Evolutionary conservation across 2,888 invertebrate species (phyloP).

Genomic region (Steinernema carpocapsae): DNA sequence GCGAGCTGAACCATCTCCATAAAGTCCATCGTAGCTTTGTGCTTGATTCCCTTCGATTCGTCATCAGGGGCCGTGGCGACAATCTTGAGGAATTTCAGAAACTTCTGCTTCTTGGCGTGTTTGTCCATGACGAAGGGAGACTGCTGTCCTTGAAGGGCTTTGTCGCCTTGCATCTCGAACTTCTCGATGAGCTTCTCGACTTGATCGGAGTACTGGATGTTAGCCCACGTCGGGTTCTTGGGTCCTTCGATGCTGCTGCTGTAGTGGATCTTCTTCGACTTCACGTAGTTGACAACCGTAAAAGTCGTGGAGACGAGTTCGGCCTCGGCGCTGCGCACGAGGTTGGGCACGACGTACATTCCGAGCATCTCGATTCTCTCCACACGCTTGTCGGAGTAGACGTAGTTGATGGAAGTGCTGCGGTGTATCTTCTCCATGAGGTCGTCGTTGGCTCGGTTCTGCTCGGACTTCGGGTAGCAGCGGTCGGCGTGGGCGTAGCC

Average conservation of each 20-base stretch:
- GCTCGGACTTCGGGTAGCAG: constrained; percentile 35
- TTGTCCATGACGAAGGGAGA: constrained; percentile 31
- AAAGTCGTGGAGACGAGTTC: constrained; percentile 3
- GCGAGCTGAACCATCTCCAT: neutral
- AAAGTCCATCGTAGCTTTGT: neutral
- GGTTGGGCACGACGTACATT: constrained; percentile 3
- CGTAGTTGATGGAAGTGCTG: constrained; percentile 32
- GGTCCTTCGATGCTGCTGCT: constrained; percentile 17
- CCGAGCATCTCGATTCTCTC: neutral
- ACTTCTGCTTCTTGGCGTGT: neutral
- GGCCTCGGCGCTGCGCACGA: neutral
- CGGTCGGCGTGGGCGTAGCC: constrained; percentile 39
- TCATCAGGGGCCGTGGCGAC: neutral
- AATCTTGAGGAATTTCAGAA: neutral
- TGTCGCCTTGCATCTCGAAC: neutral
- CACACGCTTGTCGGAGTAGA: constrained; percentile 7
- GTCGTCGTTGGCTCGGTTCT: constrained; percentile 40
- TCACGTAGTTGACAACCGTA: neutral
- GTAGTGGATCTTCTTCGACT: neutral
- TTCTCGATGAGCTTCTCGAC: constrained; percentile 13
- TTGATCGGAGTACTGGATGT: neutral
- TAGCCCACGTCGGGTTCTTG: neutral
- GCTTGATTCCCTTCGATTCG: neutral
- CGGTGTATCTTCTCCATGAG: constrained; percentile 33
- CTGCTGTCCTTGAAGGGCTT: constrained; percentile 37